Conservation (phyloP, 1,140 invertebrate genomes). For the Drosophila equinoxialis region DNA sequence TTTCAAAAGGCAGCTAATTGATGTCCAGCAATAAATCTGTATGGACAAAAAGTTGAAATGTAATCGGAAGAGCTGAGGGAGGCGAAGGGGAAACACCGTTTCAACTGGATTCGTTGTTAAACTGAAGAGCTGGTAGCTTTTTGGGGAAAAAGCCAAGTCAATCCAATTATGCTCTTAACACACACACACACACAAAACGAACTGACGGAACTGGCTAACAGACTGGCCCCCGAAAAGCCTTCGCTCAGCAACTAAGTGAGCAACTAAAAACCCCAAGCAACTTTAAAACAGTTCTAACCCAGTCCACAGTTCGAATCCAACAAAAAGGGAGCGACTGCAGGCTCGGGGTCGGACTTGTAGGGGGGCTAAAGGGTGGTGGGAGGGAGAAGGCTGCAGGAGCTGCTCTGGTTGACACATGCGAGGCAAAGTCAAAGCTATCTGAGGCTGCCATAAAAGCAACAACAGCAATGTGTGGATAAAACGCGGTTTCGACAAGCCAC, state of each 20-base stretch:
- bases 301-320: not conserved
- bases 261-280: slow-evolving; percentile 17
- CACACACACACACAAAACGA: too few relatives aligned
- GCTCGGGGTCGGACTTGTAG: too few relatives aligned
- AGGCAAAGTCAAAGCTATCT: slow-evolving; percentile 53
- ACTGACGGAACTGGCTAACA: too few relatives aligned
- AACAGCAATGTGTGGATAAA: slow-evolving; percentile 67
- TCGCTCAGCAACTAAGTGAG: slow-evolving; percentile 8
- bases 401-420: slow-evolving; percentile 62
- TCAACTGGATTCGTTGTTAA: not conserved
- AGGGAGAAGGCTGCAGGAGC: slow-evolving; percentile 9
- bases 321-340: slow-evolving; percentile 21
- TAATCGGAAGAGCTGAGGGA: too few relatives aligned
- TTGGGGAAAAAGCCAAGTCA: slow-evolving; percentile 20
- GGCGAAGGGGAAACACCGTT: not conserved
- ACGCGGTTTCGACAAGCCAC: slow-evolving; percentile 36
- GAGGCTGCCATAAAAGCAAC: slow-evolving; percentile 72
- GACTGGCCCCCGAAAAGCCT: slow-evolving; percentile 4
- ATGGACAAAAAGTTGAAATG: slow-evolving; percentile 2
- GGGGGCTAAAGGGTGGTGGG: too few relatives aligned
- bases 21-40: slow-evolving; percentile 71
- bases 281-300: slow-evolving; percentile 21
- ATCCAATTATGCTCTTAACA: slow-evolving; percentile 34
- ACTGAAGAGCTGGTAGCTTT: slow-evolving; percentile 5
- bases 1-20: slow-evolving; percentile 60